A percentile compares a stretch with the other conserved stretches of the same genome.
Evolutionary conservation across 2,797 vertebrate species (phyloP).

Genomic region (Intellagama lesueurii): DNA sequence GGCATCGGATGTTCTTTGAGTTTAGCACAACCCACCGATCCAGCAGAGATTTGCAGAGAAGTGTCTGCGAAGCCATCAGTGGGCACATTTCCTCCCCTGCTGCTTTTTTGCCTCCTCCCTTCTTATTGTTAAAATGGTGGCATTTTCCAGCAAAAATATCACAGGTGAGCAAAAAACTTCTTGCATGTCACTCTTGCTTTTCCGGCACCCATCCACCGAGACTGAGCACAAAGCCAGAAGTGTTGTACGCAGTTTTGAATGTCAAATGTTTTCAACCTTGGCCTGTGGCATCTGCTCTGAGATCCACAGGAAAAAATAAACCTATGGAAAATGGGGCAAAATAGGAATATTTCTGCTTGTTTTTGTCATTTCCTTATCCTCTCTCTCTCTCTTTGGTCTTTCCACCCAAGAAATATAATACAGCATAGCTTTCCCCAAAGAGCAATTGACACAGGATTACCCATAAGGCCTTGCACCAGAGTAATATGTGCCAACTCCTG

Average conservation of each 20-base stretch:
- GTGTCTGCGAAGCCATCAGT: background rate
- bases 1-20: constrained; percentile 13
- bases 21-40: constrained; percentile 38
- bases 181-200: constrained; percentile 27
- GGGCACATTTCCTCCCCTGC: constrained; percentile 29
- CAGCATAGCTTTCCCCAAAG: constrained; percentile 53
- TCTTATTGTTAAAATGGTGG: constrained; percentile 32
- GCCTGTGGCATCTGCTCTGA: constrained; percentile 49
- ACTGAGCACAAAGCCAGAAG: constrained; percentile 10
- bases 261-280: constrained; percentile 47
- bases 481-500: constrained; percentile 63
- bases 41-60: background rate
- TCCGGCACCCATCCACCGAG: constrained; percentile 39
- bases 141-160: constrained; percentile 53
- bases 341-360: background rate
- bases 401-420: background rate
- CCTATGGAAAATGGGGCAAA: background rate
- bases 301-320: constrained; percentile 43
- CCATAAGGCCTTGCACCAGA: constrained; percentile 62
- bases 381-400: background rate
- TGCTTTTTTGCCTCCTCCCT: constrained; percentile 10
- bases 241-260: constrained; percentile 14
- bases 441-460: constrained; percentile 69
- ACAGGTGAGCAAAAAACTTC: constrained; percentile 31
- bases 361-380: background rate